phyloP scores from a whole-genome alignment of 1,140 invertebrate species.

The Brachionus rubens region DNA sequence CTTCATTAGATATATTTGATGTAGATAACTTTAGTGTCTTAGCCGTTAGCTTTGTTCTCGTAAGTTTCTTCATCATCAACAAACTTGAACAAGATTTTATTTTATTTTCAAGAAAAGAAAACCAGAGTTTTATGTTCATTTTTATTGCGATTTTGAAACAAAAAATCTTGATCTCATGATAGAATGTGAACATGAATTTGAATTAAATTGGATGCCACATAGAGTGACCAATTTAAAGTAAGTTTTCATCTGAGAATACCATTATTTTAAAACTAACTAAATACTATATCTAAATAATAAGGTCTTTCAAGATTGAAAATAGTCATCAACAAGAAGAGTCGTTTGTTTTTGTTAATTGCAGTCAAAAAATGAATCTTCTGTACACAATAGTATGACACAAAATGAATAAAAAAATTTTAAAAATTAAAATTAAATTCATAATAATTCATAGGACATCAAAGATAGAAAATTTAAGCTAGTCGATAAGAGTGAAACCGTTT shows the following conservation, averaged over 20 bases:
- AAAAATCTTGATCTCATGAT: slow-evolving; percentile 20
- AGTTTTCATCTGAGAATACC: no score
- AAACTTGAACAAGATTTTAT: not conserved
- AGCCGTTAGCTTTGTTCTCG: not conserved
- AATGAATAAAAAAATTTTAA: not conserved
- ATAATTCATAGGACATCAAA: not conserved
- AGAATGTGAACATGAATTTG: slow-evolving; percentile 6
- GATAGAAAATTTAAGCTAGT: slow-evolving; percentile 27
- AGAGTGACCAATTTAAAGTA: slow-evolving; percentile 35
- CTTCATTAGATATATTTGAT: slow-evolving; percentile 28
- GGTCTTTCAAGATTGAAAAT: not conserved
- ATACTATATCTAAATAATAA: not conserved
- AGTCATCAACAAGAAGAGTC: not conserved
- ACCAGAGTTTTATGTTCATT: slow-evolving; percentile 1
- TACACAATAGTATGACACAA: slow-evolving; percentile 2
- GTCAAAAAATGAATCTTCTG: not conserved
- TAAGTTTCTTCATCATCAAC: not conserved
- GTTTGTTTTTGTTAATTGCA: slow-evolving; percentile 15
- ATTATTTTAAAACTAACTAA: not conserved
- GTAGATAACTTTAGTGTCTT: slow-evolving; percentile 29
- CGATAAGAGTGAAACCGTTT: not conserved
- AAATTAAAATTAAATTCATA: not conserved
- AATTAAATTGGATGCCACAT: slow-evolving; percentile 19
- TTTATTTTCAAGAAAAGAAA: not conserved
- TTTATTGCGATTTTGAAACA: slow-evolving; percentile 42